Evolutionary conservation across 1,140 invertebrate genomes (phyloP).

Genomic region (Heliconius melpomene): DNA sequence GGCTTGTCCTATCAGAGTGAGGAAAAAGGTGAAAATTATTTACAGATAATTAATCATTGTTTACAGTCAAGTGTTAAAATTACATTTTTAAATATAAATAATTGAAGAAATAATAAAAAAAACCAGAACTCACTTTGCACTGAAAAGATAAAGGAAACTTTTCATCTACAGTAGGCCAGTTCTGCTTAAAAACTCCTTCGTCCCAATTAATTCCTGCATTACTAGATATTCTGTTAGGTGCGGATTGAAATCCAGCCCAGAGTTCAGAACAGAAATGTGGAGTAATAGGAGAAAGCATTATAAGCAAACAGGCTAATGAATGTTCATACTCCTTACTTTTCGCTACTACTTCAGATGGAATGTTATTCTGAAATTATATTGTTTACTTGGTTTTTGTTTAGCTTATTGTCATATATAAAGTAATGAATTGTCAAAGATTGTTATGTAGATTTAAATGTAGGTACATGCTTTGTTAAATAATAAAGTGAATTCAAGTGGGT

Average conservation of each 20-base stretch:
- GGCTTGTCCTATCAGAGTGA: no score
- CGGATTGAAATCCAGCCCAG: conserved; percentile 89
- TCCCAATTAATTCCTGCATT: conserved; percentile 83
- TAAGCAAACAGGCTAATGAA: conserved; percentile 88
- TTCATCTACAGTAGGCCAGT: conserved; percentile 91
- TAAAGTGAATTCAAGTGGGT: no score
- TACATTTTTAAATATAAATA: neutral
- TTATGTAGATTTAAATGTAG: no score
- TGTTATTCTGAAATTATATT: conserved; percentile 65
- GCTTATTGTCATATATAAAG: neutral
- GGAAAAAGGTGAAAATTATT: no score
- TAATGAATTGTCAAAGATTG: no score
- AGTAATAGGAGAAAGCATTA: conserved; percentile 92
- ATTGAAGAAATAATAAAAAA: neutral
- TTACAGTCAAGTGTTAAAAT: neutral
- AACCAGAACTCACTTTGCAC: conserved; percentile 80
- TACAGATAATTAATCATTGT: no score
- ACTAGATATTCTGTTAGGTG: conserved; percentile 80
- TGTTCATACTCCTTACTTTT: conserved; percentile 89
- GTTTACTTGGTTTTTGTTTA: neutral
- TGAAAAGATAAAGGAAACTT: conserved; percentile 86
- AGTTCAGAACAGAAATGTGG: conserved; percentile 95
- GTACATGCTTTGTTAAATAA: no score
- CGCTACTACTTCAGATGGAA: conserved; percentile 82
- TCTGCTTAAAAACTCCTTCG: conserved; percentile 85